These are phyloP conservation scores for Brachirus orientalis DNA, from an alignment of 2,113 vertebrate species.

Conservation along the genomic window DNA sequence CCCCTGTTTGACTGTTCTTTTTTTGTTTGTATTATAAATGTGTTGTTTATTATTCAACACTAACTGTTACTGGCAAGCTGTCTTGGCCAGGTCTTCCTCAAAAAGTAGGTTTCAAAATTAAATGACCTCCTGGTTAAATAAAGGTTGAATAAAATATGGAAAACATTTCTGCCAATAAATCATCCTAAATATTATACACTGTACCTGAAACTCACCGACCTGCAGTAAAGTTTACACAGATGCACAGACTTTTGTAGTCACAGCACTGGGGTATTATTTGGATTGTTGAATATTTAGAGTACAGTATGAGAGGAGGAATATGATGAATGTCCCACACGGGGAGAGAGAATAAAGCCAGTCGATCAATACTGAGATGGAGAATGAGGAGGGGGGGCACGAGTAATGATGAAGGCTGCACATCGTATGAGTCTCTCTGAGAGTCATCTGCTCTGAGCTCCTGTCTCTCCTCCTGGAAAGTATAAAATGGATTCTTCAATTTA, in stretches of 20 bases:
- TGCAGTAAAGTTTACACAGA: no score
- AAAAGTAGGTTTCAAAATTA: no score
- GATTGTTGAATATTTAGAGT: background rate
- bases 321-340: background rate
- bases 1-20: no score
- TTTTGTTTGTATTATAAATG: no score
- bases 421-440: background rate
- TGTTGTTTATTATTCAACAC: no score
- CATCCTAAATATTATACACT: no score
- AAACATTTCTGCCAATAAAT: no score
- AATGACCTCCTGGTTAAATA: no score
- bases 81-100: no score
- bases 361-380: slow-evolving; percentile 24
- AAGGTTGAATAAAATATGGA: no score
- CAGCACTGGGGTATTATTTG: background rate
- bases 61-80: no score
- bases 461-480: slow-evolving; percentile 7
- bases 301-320: background rate
- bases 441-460: background rate
- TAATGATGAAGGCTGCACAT: slow-evolving; percentile 28
- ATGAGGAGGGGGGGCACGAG: background rate
- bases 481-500: background rate
- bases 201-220: no score
- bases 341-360: slow-evolving; percentile 11
- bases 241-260: background rate